These are phyloP conservation scores for Odontesthes bonariensis DNA, from an alignment of 2,113 vertebrate species.

Conservation along the genomic window DNA sequence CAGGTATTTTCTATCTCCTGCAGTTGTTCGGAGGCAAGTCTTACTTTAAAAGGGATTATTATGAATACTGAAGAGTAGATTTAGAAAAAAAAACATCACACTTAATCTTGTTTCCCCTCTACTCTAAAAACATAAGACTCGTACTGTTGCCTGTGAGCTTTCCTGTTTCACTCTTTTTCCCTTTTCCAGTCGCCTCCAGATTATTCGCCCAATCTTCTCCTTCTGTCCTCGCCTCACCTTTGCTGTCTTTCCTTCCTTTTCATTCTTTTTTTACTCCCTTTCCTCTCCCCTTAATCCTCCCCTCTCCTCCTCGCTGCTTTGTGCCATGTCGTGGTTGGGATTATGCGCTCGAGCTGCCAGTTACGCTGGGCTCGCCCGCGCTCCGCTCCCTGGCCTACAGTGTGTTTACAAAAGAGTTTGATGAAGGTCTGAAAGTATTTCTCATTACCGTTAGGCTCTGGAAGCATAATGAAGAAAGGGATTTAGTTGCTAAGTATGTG, in stretches of 20 bases:
- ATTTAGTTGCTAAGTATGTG: constrained; percentile 42
- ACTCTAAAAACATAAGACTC: no score
- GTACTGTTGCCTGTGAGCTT: no score
- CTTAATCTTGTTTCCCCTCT: no score
- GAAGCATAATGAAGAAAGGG: constrained; percentile 19
- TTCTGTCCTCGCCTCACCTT: constrained; percentile 11
- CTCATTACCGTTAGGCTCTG: constrained; percentile 24
- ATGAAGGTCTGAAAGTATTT: constrained; percentile 42
- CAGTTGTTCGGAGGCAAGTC: no score
- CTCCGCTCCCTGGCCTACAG: constrained; percentile 21
- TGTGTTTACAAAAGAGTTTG: constrained; percentile 46
- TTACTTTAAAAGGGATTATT: no score
- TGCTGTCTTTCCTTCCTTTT: neutral
- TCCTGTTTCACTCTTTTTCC: no score
- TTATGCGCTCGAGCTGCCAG: constrained; percentile 70
- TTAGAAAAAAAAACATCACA: no score
- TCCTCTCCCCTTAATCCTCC: neutral
- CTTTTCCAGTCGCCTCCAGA: neutral
- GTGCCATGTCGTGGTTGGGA: constrained; percentile 60
- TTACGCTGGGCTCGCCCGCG: constrained; percentile 31
- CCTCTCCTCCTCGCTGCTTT: constrained; percentile 40
- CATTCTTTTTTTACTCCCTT: neutral
- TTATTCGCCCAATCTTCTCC: neutral
- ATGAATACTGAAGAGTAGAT: no score
- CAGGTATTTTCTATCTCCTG: no score